Base-by-base conservation (phyloP, 1,140 invertebrate genomes). In the Penaeus japonicus region DNA sequence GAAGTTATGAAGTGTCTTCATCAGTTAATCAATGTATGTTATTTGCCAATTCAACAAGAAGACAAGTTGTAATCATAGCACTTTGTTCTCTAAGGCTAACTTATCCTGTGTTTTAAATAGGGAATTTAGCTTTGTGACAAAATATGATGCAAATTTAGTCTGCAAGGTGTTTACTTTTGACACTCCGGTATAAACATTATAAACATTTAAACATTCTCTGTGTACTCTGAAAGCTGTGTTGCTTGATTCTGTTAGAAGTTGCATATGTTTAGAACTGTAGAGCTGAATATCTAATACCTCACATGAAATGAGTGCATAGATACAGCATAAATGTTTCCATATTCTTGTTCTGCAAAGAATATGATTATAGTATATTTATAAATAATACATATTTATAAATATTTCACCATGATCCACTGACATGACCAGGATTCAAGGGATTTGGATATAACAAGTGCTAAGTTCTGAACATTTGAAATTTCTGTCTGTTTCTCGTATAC, bases 401-500 rank as follows among this genome's bases (percentile, higher is more conserved):
- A 78, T 59, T 75, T 7, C 32, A 24, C 62, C 35, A 22, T 39
- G 62, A 78, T 53, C 47, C 27, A 24, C 54, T 83, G 59, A 30
- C 75, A 35, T 24, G 22, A 55, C 24, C 17, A 27, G 59, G 54
- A 83, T 39, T 0, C 83, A 57, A 70, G 62, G 55, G 55, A 57
- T 59, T 57, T n/a, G 47, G 78, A 53, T 78, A 88, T 57, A 53
- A 35, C 77, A 81, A n/a, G 55, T 88, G 32, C 62, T 57, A 39
- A 78, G 78, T 88, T 81, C 77, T 83, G 87, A 59, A 27, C 73
- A 88, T 77, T 27, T 88, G 87, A 88, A 88, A 81, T 87, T 87
- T 87, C 85, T 80, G 53, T 82, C 86, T 88, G 87, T 88, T 87
- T 88, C 87, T 88, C 62, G 65, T 88, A 88, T 88, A 88, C 78